These are phyloP conservation scores for Mesocricetus auratus DNA, from an alignment of 2,113 vertebrate genomes.

Conservation along the genomic window DNA sequence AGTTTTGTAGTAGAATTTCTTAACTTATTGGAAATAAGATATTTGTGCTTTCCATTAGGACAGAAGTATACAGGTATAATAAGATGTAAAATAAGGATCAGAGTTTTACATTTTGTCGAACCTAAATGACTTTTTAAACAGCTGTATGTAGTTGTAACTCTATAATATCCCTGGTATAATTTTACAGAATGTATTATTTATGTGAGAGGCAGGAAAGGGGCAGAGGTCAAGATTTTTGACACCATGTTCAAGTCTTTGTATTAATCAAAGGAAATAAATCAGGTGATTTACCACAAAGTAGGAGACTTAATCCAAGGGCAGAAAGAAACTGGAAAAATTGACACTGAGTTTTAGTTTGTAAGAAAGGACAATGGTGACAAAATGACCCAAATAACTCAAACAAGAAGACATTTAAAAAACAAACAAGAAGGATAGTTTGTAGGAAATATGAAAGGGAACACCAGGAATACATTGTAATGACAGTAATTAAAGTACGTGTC, in stretches of 20 bases:
- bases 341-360: conserved; percentile 40
- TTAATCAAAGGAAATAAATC: background rate
- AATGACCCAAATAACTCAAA: background rate
- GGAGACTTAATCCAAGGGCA: background rate
- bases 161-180: background rate
- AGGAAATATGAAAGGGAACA: background rate
- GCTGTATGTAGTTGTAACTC: background rate
- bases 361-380: background rate
- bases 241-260: background rate
- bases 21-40: background rate
- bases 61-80: background rate
- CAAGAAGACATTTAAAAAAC: background rate
- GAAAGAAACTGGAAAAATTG: background rate
- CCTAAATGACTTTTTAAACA: conserved; percentile 14
- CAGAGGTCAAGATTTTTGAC: background rate
- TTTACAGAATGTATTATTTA: background rate
- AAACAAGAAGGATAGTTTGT: background rate
- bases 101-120: conserved; percentile 18
- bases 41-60: background rate
- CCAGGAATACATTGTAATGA: background rate
- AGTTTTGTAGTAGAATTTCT: background rate
- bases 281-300: background rate
- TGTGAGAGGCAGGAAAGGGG: background rate
- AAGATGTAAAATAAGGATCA: background rate
- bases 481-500: background rate